phyloP scores from a whole-genome alignment of 2,888 invertebrate genomes.

The Heliconius erato region DNA sequence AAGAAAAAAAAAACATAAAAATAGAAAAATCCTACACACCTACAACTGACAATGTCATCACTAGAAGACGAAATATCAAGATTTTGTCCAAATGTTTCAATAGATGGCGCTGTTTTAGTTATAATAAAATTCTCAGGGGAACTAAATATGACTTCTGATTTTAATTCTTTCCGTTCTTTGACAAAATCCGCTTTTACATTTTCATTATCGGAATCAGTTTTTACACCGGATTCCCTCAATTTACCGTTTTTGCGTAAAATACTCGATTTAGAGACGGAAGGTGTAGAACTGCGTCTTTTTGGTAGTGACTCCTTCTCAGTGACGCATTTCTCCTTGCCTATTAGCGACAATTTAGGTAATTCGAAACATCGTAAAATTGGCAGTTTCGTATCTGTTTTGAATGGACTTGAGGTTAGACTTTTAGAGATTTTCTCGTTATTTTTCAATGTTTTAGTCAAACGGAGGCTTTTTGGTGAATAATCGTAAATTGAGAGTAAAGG shows the following conservation, averaged over 20 bases:
- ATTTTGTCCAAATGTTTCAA: constrained; percentile 62
- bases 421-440: constrained; percentile 52
- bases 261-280: constrained; percentile 57
- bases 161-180: constrained; percentile 19
- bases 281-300: constrained; percentile 74
- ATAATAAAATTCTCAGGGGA: constrained; percentile 75
- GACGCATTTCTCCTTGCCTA: constrained; percentile 49
- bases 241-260: constrained; percentile 64
- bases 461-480: constrained; percentile 60
- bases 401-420: constrained; percentile 70
- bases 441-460: constrained; percentile 46
- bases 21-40: constrained; percentile 34
- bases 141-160: constrained; percentile 66
- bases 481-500: constrained; percentile 70
- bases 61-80: constrained; percentile 60
- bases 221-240: constrained; percentile 66
- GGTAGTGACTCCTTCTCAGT: constrained; percentile 56
- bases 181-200: constrained; percentile 57
- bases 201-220: constrained; percentile 77
- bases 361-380: constrained; percentile 70
- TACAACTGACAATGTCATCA: constrained; percentile 59
- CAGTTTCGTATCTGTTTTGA: constrained; percentile 63
- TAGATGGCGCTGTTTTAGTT: constrained; percentile 79
- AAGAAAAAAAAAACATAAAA: neutral
- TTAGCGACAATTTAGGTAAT: constrained; percentile 61